These are phyloP conservation scores for Selenia dentaria DNA, from an alignment of 2,888 invertebrate species.

Conservation along the genomic window DNA sequence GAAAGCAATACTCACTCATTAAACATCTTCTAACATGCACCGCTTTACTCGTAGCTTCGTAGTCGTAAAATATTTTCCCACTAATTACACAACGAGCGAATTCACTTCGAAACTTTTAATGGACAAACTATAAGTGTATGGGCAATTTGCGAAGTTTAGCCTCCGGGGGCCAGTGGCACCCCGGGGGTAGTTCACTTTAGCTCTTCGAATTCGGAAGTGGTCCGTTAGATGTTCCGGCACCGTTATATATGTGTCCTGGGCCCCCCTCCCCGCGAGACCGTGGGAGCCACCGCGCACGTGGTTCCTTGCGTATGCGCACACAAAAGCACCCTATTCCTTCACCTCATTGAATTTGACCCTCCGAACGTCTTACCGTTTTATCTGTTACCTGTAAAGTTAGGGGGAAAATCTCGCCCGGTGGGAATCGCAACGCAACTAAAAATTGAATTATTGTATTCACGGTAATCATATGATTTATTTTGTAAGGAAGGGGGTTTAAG, in stretches of 20 bases:
- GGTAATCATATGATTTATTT: slow-evolving; percentile 57
- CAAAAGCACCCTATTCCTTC: slow-evolving; percentile 75
- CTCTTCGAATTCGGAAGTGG: slow-evolving; percentile 65
- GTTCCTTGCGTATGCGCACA: slow-evolving; percentile 75
- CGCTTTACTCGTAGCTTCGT: slow-evolving; percentile 17
- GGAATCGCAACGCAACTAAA: slow-evolving; percentile 75
- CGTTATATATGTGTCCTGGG: slow-evolving; percentile 67
- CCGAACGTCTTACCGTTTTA: slow-evolving; percentile 74
- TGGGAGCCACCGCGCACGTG: slow-evolving; percentile 78
- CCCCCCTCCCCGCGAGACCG: slow-evolving; percentile 64
- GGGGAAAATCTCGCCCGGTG: slow-evolving; percentile 79
- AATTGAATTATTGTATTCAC: slow-evolving; percentile 70
- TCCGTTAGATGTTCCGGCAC: slow-evolving; percentile 42
- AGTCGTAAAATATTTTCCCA: slow-evolving; percentile 34
- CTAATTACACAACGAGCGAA: slow-evolving; percentile 57
- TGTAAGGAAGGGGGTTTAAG: slow-evolving; percentile 57
- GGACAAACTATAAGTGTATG: slow-evolving; percentile 46
- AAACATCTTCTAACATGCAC: slow-evolving; percentile 35
- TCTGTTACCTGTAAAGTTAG: slow-evolving; percentile 73
- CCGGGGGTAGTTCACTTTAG: slow-evolving; percentile 61
- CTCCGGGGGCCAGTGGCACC: slow-evolving; percentile 63
- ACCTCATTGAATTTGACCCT: slow-evolving; percentile 74
- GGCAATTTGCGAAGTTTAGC: slow-evolving; percentile 33
- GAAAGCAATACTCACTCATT: slow-evolving; percentile 40
- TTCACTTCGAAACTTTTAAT: slow-evolving; percentile 51